Evolutionary conservation across 1,140 invertebrate species (phyloP), one percentile per base, ranked within the genome.

Genomic region (Druon quercuslanigerum): DNA sequence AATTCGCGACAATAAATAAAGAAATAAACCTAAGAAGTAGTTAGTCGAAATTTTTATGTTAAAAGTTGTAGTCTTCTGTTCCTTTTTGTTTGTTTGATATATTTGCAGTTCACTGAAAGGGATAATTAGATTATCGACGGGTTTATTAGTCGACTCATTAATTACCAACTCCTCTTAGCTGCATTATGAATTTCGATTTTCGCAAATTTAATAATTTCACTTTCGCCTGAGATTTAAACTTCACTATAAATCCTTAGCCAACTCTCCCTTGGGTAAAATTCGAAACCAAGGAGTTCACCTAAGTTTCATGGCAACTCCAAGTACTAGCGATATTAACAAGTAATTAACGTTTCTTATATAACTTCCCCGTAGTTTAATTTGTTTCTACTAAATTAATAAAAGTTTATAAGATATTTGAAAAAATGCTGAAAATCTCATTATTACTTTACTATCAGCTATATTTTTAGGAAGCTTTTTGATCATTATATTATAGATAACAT

Each of bases 171-270:
- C 33, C 60, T 40, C 25, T 66, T 66, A 40, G 60, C 13, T 40
- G 16, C 25, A 66, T 40, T 66, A 66, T n/a, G 25, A 66, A 66
- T 20, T n/a, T 16, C 60, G 60, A 66, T 40, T 66, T 40, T 66
- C 60, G 25, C 14, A 66, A 66, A 66, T 66, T 66, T 66, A 66
- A 66, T 66, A 66, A 46, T 66, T 66, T 66, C 40, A 66, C 60
- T 66, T 66, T 66, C 60, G 40, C 14, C 60, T 25, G 33, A 66
- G 33, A 66, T 66, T 66, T 66, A 66, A 66, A 66, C 60, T 66
- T 66, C 14, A 33, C 40, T 66, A 46, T 20, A 66, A 66, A 66
- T 66, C 60, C 60, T 66, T 14, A 40, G 60, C 33, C 40, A 66
- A 66, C 25, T 40, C 33, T 14, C 25, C 25, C 40, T 66, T 14